These are phyloP conservation scores for Holacanthus passer DNA, from an alignment of 2,113 vertebrate species.

Conservation along the genomic window DNA sequence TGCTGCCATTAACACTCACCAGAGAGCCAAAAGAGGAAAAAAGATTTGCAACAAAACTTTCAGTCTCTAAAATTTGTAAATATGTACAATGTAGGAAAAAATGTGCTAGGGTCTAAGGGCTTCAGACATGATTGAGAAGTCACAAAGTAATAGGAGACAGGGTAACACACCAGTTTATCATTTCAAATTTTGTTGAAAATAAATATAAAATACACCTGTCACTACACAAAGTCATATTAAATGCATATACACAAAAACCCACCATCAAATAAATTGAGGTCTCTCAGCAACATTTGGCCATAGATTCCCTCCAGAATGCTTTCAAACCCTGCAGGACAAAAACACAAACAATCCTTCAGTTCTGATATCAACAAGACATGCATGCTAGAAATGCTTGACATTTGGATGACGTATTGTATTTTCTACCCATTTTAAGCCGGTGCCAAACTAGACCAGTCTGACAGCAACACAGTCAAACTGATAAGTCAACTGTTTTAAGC, in stretches of 20 bases:
- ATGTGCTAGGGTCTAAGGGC: not conserved
- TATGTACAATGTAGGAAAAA: too few relatives aligned
- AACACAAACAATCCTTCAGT: constrained; percentile 22
- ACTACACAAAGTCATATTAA: not conserved
- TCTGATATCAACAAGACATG: not conserved
- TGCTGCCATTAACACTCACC: not conserved
- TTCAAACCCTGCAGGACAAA: constrained; percentile 93
- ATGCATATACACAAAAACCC: constrained; percentile 74
- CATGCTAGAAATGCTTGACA: not conserved
- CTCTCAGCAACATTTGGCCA: constrained; percentile 96
- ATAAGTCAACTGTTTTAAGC: not conserved
- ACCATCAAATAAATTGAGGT: constrained; percentile 99
- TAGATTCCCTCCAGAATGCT: constrained; percentile 99
- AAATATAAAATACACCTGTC: not conserved
- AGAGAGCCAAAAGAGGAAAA: not conserved
- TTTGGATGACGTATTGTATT: not conserved
- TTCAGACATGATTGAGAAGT: not conserved
- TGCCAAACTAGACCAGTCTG: not conserved
- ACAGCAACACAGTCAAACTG: not conserved
- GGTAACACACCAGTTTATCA: too few relatives aligned
- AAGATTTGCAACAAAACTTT: too few relatives aligned
- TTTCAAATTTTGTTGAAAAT: not conserved
- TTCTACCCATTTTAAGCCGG: not conserved
- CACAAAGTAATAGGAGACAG: not conserved
- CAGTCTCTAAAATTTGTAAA: too few relatives aligned